These are phyloP conservation scores for Phyllotis vaccarum DNA, from an alignment of 2,797 vertebrate species.

Conservation along the genomic window DNA sequence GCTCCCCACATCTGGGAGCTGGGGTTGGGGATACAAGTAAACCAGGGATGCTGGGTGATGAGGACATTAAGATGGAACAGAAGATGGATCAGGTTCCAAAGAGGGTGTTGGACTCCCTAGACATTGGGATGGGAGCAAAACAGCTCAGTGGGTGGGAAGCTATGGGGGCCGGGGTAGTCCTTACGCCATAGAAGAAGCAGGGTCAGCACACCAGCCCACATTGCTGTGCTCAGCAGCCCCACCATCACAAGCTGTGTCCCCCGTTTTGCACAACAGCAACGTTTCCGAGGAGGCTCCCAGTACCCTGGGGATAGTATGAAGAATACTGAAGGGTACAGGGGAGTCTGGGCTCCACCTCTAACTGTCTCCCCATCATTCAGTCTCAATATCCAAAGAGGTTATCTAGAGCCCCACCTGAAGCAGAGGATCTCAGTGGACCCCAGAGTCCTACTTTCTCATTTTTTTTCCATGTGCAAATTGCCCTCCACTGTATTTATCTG, in stretches of 20 bases:
- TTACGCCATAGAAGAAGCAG: slow-evolving; percentile 79
- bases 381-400: not conserved
- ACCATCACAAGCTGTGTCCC: not conserved
- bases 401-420: not conserved
- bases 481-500: not conserved
- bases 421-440: not conserved
- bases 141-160: not conserved
- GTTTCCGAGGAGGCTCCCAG: not conserved
- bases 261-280: not conserved
- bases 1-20: not conserved
- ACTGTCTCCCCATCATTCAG: not conserved
- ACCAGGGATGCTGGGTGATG: not conserved
- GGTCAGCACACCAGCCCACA: slow-evolving; percentile 71
- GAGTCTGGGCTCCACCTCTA: not conserved
- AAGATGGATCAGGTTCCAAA: not conserved
- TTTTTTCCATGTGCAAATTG: not conserved
- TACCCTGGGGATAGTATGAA: slow-evolving; percentile 14
- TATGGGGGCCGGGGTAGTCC: not conserved
- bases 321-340: fast-evolving
- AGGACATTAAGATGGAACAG: too few relatives aligned
- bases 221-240: slow-evolving; percentile 10
- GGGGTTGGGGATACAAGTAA: not conserved
- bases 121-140: not conserved
- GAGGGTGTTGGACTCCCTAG: not conserved
- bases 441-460: not conserved